Base-by-base conservation (phyloP, 2,113 vertebrate genomes). In the Plecotus auritus region DNA sequence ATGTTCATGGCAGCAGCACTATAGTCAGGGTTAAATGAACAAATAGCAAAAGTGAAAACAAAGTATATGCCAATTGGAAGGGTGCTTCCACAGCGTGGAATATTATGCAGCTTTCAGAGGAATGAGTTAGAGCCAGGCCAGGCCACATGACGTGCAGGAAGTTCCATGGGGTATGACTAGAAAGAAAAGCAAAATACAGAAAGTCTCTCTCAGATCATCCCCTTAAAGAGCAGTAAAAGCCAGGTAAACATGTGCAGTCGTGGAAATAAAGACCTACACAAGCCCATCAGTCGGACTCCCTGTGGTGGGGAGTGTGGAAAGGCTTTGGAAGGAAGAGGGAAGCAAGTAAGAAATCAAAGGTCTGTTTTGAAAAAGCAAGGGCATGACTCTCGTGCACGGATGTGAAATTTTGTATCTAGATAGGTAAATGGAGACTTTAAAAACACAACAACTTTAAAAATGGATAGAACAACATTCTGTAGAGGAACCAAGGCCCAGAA, bases 331-430 rank as follows among this genome's bases (percentile, higher is more conserved):
- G 40, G 54, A 42, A 42, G 49, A 30, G 47, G 40, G 35, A 76
- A 13, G 66, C 4, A 18, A n/a, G 22, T 18, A 2, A 18, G 22
- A 56, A 2, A 2, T 12, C 10, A 32, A 11, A 35, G 47, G 3
- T 49, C 70, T 18, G 59, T 28, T 32, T 42, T 4, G 9, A 28
- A 40, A 49, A 74, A 51, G 40, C 69, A 26, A 16, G 66, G 23
- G 0, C 1, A 0, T 59, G 11, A 30, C 78, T 35, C 0, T 23
- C 1, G 1, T 14, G 40, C 30, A 3, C 11, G 8, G 5, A 1
- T 12, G 22, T 35, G n/a, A 47, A 35, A 4, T 78, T 69, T 14
- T 51, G 72, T 7, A 4, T 8, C 5, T 10, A 30, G 17, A 5
- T 2, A 2, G n/a, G n/a, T 28, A 13, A 30, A 8, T 0, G 8